Percentiles rank a stretch among this genome's conserved stretches.
Evolutionary conservation across 2,888 invertebrate species (phyloP).

Genomic region (Drosophila diplacantha): DNA sequence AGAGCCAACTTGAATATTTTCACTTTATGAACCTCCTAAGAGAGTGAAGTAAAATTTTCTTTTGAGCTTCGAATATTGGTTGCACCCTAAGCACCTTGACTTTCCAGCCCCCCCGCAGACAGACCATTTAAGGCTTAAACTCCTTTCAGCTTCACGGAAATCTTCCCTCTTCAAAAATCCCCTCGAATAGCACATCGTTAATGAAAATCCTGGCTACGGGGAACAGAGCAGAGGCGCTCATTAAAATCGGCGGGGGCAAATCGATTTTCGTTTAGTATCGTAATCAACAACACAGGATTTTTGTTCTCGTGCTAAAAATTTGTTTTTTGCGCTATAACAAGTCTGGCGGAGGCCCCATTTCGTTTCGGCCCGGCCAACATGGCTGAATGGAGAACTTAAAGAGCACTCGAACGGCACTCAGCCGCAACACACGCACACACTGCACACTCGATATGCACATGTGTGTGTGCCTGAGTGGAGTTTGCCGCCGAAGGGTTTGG

Average conservation of each 20-base stretch:
- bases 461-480: conserved; percentile 62
- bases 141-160: conserved; percentile 7
- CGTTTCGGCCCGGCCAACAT: conserved; percentile 31
- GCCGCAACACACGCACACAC: conserved; percentile 46
- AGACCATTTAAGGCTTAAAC: conserved; percentile 27
- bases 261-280: conserved; percentile 73
- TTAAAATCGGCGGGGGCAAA: conserved; percentile 54
- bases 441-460: conserved; percentile 49
- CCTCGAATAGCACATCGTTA: conserved; percentile 55
- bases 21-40: background rate
- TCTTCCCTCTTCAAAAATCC: conserved; percentile 17
- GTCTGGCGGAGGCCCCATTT: conserved; percentile 39
- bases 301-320: conserved; percentile 69
- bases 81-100: conserved; percentile 2
- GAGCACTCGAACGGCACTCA: conserved; percentile 71
- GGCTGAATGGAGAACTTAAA: conserved; percentile 69
- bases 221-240: conserved; percentile 22
- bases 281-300: conserved; percentile 65
- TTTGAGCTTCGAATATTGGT: background rate
- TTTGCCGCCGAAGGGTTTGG: conserved; percentile 50
- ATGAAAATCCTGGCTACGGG: conserved; percentile 48
- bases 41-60: background rate
- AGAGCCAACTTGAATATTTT: background rate
- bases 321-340: conserved; percentile 69
- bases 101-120: background rate